Evolutionary conservation across 2,113 vertebrate species (phyloP).

Genomic region (Engystomops pustulosus): DNA sequence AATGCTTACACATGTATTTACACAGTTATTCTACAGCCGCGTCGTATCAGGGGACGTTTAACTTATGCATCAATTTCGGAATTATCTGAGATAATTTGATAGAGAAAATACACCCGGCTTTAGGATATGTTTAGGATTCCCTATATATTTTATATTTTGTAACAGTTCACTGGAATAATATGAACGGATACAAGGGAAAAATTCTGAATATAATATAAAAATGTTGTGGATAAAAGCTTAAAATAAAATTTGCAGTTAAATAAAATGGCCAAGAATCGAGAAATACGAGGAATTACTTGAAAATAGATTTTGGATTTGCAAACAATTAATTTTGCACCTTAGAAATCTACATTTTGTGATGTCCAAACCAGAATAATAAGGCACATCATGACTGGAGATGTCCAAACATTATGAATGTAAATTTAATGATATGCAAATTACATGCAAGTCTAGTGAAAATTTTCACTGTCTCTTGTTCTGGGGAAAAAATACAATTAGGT

Average conservation of each 20-base stretch:
- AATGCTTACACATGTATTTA: slow-evolving; percentile 59
- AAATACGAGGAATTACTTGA: not conserved
- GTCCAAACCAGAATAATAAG: not conserved
- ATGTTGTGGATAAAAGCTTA: not conserved
- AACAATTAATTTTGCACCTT: slow-evolving; percentile 9
- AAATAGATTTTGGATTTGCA: not conserved
- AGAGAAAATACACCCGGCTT: slow-evolving; percentile 36
- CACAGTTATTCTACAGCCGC: slow-evolving; percentile 33
- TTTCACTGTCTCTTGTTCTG: not conserved
- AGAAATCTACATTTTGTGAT: slow-evolving; percentile 4
- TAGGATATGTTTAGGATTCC: slow-evolving; percentile 13
- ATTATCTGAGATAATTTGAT: slow-evolving; percentile 54
- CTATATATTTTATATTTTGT: not conserved
- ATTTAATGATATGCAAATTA: slow-evolving; percentile 18
- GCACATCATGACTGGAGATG: slow-evolving; percentile 13
- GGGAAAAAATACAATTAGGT: slow-evolving; percentile 1
- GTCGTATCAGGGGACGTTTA: slow-evolving; percentile 50
- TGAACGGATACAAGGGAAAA: too few species aligned
- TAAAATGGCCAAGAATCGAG: not conserved
- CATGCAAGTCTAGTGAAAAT: not conserved
- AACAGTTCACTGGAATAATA: not conserved
- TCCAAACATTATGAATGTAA: slow-evolving; percentile 26
- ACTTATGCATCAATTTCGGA: slow-evolving; percentile 51
- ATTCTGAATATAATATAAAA: not conserved
- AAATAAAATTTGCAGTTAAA: not conserved